A percentile compares a stretch with the other conserved stretches of the same genome.
Conservation (phyloP, 2,888 invertebrate species). For the Ectropis crepuscularia region DNA sequence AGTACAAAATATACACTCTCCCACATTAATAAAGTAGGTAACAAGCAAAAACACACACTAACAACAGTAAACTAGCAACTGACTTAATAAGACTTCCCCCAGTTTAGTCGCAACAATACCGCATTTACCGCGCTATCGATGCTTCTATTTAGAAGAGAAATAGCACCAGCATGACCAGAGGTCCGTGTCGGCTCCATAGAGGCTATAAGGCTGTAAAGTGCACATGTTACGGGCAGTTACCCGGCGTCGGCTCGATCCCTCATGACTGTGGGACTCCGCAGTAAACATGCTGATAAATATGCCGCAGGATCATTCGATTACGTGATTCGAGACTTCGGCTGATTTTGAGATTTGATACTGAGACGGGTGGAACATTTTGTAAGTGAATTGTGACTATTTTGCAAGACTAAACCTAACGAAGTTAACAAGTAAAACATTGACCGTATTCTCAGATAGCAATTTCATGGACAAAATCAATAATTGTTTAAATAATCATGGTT, state of each 20-base stretch:
- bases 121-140: constrained; percentile 14
- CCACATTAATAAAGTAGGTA: too few relatives aligned
- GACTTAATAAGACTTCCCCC: neutral
- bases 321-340: constrained; percentile 9
- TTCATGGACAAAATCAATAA: too few relatives aligned
- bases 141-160: constrained; percentile 26
- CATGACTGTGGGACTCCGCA: constrained; percentile 41
- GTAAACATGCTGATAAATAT: constrained; percentile 46
- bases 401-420: too few relatives aligned
- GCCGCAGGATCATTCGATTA: constrained; percentile 46
- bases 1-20: too few relatives aligned
- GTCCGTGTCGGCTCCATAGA: constrained; percentile 46
- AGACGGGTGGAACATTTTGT: neutral
- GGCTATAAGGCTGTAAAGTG: constrained; percentile 60
- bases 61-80: too few relatives aligned
- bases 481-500: too few relatives aligned
- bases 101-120: neutral
- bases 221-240: constrained; percentile 66
- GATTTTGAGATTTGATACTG: neutral
- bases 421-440: too few relatives aligned
- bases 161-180: constrained; percentile 26
- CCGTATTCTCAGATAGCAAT: too few relatives aligned
- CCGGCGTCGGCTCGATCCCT: constrained; percentile 42
- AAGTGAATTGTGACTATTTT: neutral
- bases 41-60: too few relatives aligned